Evolutionary conservation across 2,797 vertebrate genomes (phyloP), one percentile per base, ranked within the genome.

Genomic region (Phataginus tetradactyla): DNA sequence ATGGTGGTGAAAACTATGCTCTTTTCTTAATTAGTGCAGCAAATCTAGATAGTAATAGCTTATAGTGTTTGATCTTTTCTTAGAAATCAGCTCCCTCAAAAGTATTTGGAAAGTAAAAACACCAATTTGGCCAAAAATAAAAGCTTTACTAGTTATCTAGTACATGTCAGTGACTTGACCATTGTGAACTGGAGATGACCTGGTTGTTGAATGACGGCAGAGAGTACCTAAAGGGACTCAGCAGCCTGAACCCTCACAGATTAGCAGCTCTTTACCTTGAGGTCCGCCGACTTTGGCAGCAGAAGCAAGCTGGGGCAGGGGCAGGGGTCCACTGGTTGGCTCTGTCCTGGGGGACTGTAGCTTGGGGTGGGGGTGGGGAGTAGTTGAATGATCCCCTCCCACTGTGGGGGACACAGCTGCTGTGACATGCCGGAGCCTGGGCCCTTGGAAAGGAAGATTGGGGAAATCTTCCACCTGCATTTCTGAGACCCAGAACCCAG

Each of bases 261-360:
- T 83, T 77, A 87, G 90, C 63, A 95, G 85, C 68, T 94, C 69
- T 81, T 42, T 66, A 55, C 81, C 85, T 89, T 77, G 37, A 92
- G 55, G 59, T 84, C 61, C 80, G 4, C 81, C 93, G 92, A 74
- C 75, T 92, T 75, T 71, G 91, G 96, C 34, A 93, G 93, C 66
- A 90, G 72, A 53, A 92, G 85, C 51, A 10, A 79, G 71, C 17
- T 51, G 66, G 63, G 81, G 57, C 72, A 75, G 13, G 55, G 57
- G 29, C 49, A 42, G 25, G 61, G 37, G 45, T 45, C 45, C 10
- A 21, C 66, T 71, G 53, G 7, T 57, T 94, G 95, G 42, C 69
- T 89, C 5, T n/a, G 25, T 88, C 90, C 90, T 78, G 92, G 75
- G 81, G 94, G 96, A 69, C 81, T 89, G 55, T 18, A 86, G 72